Conservation (phyloP, 1,140 invertebrate species). For the Drosophila oshimai region DNA sequence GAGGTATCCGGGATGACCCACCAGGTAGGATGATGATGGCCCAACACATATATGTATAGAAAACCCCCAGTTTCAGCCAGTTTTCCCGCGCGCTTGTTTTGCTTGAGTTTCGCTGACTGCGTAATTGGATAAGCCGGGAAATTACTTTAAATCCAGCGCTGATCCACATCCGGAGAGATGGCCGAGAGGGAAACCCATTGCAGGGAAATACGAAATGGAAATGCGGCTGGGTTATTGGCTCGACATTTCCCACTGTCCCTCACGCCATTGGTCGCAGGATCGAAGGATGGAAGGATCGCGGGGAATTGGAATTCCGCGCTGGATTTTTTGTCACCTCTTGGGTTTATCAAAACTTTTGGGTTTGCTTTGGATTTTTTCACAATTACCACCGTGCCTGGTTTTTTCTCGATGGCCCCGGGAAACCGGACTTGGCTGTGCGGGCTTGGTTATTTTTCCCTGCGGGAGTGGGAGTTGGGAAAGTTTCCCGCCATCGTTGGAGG, state of each 20-base stretch:
- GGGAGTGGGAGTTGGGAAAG: conserved; percentile 35
- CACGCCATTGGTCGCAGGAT: conserved; percentile 52
- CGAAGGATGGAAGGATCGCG: conserved; percentile 15
- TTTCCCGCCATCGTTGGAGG: conserved; percentile 26
- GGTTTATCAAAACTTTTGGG: conserved; percentile 78
- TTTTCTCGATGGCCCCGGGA: conserved; percentile 16
- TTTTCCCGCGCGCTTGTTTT: conserved; percentile 44
- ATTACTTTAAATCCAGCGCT: conserved; percentile 73
- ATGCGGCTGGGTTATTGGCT: conserved; percentile 45
- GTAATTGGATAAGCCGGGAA: conserved; percentile 81
- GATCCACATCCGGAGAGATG: conserved; percentile 71
- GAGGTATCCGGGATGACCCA: conserved; percentile 47
- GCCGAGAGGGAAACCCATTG: conserved; percentile 56
- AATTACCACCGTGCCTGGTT: conserved; percentile 35
- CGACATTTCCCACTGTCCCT: conserved; percentile 44
- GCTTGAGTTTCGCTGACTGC: conserved; percentile 79
- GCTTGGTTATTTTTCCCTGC: conserved; percentile 59
- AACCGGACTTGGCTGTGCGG: conserved; percentile 26
- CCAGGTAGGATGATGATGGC: conserved; percentile 34
- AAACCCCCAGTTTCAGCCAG: conserved; percentile 47
- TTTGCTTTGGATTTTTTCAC: conserved; percentile 55
- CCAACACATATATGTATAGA: neutral
- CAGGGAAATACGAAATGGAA: conserved; percentile 71
- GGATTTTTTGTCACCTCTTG: conserved; percentile 64
- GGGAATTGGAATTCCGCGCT: conserved; percentile 56